Base-by-base conservation (phyloP, 2,888 invertebrate genomes). In the Eulithis testata region DNA sequence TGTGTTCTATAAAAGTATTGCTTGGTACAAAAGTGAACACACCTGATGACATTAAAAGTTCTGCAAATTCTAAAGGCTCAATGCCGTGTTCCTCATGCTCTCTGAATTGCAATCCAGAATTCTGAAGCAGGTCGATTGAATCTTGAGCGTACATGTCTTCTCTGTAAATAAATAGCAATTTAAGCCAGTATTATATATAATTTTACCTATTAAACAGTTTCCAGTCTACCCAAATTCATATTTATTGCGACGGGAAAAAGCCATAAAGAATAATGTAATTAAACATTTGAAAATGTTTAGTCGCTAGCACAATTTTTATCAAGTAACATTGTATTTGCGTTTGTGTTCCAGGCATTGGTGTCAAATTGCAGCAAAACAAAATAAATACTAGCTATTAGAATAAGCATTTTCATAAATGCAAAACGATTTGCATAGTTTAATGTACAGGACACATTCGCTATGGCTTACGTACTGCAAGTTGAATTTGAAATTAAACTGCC, bases 401-500 rank as follows among this genome's bases (percentile, higher is more conserved):
- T 21, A 21, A 21, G 21, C 21, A 1, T 1, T 21, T 21, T 21
- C 21, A 21, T 6, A 52, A 36, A 8, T 9, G 12, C 7, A 37
- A 9, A 56, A 3, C 2, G 31, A 50, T 44, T 56, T 11, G 43
- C 53, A 14, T 43, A 43, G n/a, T 14, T 36, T 9, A 7, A 31
- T 37, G 47, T 1, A 27, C 8, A n/a, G 21, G 21, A 21, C 21
- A 21, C 21, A 21, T 21, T 21, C 52, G 49, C 58, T 11, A 40
- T 2, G 7, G 45, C 56, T n/a, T 47, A 84, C 96, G 95, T 94
- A 99, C 98, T 97, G 96, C 74, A 99, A 94, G 89, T 98, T 99
- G 84, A 99, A 99, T 93, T 99, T 99, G 89, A 99, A 99, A 94
- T 99, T 99, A 88, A 99, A 99, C 91, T 99, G 99, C 99, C 99